These are phyloP conservation scores for Diadophis punctatus DNA, from an alignment of 2,113 vertebrate genomes.

Conservation along the genomic window DNA sequence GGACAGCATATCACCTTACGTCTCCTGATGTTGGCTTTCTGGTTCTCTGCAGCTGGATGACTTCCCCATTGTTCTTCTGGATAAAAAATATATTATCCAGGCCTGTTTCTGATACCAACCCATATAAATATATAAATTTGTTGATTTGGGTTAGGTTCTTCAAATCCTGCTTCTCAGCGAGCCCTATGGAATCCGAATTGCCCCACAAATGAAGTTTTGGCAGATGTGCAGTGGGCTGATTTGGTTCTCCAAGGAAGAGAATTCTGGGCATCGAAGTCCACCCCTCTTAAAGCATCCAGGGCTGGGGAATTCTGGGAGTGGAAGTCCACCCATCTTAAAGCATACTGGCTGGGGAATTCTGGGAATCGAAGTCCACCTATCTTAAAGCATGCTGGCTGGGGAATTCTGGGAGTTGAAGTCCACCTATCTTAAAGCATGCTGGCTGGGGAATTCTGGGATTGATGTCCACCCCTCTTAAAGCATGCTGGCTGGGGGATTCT, in stretches of 20 bases:
- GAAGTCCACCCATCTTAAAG: too few relatives aligned
- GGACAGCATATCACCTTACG: neutral
- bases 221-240: neutral
- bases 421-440: too few relatives aligned
- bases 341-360: too few relatives aligned
- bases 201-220: neutral
- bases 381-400: too few relatives aligned
- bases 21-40: neutral
- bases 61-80: neutral
- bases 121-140: neutral
- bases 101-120: neutral
- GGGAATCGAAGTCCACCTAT: accelerated
- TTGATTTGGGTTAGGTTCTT: neutral
- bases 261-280: too few relatives aligned
- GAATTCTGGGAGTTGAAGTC: too few relatives aligned
- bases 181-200: neutral
- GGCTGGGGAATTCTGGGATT: too few relatives aligned
- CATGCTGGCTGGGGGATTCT: too few relatives aligned
- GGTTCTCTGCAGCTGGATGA: neutral
- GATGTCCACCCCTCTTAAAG: too few relatives aligned
- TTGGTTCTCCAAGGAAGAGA: neutral
- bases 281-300: too few relatives aligned
- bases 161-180: neutral
- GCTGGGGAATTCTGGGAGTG: too few relatives aligned
- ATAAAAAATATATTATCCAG: neutral